phyloP scores from a whole-genome alignment of 2,888 invertebrate genomes.

The Meta bourneti region DNA sequence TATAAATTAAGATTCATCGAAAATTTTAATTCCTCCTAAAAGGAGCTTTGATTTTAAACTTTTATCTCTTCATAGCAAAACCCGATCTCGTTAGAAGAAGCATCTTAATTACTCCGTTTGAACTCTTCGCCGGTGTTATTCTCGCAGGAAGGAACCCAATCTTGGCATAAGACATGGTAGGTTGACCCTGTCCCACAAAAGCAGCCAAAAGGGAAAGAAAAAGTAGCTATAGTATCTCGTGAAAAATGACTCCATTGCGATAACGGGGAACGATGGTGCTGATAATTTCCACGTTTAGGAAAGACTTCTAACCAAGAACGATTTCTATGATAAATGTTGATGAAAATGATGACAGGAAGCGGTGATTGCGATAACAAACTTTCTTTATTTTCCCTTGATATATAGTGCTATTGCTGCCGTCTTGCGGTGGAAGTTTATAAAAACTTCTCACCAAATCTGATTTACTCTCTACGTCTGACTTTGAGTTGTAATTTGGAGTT shows the following conservation, averaged over 20 bases:
- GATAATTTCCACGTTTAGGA: constrained; percentile 54
- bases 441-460: not conserved
- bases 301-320: constrained; percentile 48
- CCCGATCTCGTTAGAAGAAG: no score
- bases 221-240: constrained; percentile 25
- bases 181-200: constrained; percentile 16
- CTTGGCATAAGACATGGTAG: constrained; percentile 18
- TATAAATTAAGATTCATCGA: no score
- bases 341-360: constrained; percentile 57
- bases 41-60: no score
- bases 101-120: no score
- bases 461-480: not conserved
- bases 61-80: no score
- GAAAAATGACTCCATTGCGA: constrained; percentile 53
- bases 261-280: constrained; percentile 41
- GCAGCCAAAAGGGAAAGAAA: constrained; percentile 31
- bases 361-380: constrained; percentile 43
- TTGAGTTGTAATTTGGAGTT: not conserved
- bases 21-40: no score
- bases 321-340: constrained; percentile 66
- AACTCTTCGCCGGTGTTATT: no score
- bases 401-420: not conserved
- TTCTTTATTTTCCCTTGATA: constrained; percentile 34
- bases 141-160: not conserved
- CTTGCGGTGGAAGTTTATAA: not conserved